Conservation (phyloP, 2,888 invertebrate genomes). For the Marasmarcha lunaedactyla region DNA sequence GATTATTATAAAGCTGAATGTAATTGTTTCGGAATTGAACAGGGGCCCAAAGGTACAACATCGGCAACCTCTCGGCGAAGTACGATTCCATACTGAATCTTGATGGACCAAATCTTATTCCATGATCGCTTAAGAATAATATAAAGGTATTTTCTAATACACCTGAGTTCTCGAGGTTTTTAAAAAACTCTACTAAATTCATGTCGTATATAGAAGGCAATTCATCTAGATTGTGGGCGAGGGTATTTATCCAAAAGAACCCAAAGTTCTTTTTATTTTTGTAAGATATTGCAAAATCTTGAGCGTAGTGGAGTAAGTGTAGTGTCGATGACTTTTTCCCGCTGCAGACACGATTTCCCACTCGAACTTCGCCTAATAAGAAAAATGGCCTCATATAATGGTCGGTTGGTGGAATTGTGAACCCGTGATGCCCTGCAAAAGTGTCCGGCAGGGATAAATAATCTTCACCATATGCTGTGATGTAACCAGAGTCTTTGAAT, state of each 20-base stretch:
- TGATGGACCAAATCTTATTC: constrained; percentile 77
- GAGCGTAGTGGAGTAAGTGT: constrained; percentile 74
- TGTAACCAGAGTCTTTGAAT: constrained; percentile 75
- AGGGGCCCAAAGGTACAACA: constrained; percentile 78
- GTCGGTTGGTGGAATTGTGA: constrained; percentile 79
- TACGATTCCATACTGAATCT: constrained; percentile 75
- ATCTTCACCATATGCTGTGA: constrained; percentile 84
- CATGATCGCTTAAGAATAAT: constrained; percentile 82
- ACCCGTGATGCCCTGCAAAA: constrained; percentile 70
- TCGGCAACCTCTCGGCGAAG: constrained; percentile 82
- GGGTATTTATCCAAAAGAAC: constrained; percentile 81
- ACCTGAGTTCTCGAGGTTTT: constrained; percentile 57
- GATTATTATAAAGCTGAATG: constrained; percentile 65
- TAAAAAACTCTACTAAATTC: constrained; percentile 65
- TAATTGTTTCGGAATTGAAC: constrained; percentile 64
- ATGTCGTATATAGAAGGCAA: constrained; percentile 74
- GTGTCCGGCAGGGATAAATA: constrained; percentile 74
- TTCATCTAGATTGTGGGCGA: constrained; percentile 77
- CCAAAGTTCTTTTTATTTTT: constrained; percentile 75
- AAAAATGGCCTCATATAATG: constrained; percentile 83
- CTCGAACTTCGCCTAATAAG: constrained; percentile 68
- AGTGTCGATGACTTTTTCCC: constrained; percentile 69
- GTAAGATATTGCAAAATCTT: constrained; percentile 72
- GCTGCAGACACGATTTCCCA: constrained; percentile 43
- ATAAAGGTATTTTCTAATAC: constrained; percentile 75